phyloP scores from a whole-genome alignment of 1,140 invertebrate species.

The Bombus waltoni region DNA sequence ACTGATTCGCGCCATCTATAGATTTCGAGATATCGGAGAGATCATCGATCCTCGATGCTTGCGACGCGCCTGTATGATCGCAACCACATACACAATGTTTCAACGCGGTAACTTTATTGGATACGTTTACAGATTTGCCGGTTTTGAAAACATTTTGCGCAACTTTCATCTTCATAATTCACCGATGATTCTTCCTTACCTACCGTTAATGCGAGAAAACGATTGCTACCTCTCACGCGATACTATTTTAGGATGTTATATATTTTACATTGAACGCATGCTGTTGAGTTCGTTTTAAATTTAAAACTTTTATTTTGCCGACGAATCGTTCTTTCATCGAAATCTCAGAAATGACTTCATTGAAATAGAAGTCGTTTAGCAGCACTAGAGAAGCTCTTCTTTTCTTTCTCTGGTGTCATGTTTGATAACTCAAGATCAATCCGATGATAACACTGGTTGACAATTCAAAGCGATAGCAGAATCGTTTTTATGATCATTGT shows the following conservation, averaged over 20 bases:
- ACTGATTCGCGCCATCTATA: not conserved
- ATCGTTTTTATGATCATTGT: not conserved
- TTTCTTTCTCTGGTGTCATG: not conserved
- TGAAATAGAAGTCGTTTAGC: not conserved
- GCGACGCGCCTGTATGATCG: not conserved
- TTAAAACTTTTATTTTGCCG: not conserved
- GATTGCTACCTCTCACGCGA: not conserved
- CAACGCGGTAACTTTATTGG: not conserved
- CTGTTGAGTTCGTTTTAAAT: not conserved
- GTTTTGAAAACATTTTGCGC: conserved; percentile 13
- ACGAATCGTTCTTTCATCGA: not conserved
- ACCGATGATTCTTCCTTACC: no score
- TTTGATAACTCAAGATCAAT: not conserved
- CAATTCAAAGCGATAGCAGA: not conserved
- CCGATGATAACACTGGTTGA: not conserved
- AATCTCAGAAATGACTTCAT: conserved; percentile 15
- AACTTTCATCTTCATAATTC: conserved; percentile 33
- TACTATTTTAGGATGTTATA: not conserved
- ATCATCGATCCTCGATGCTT: conserved; percentile 3
- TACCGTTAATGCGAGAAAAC: not conserved
- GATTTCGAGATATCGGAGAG: conserved; percentile 4
- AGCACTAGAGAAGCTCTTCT: not conserved
- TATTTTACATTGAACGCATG: not conserved
- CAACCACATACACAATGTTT: not conserved
- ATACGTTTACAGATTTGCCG: not conserved